phyloP scores from a whole-genome alignment of 1,140 invertebrate genomes.

The Trialeurodes vaporariorum region DNA sequence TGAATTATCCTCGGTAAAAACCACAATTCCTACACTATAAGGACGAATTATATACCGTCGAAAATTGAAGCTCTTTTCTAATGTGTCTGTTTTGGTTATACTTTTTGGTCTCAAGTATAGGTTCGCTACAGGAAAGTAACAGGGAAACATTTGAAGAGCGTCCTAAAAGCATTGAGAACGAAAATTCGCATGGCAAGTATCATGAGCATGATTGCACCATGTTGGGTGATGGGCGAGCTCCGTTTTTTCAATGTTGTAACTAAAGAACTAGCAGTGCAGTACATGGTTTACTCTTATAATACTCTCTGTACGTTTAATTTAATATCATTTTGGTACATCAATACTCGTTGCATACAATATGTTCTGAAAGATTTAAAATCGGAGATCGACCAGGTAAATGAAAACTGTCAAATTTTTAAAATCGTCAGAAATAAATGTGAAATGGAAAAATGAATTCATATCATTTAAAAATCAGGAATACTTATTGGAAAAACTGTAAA shows the following conservation, averaged over 20 bases:
- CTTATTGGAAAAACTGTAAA: no score
- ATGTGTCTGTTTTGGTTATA: no score
- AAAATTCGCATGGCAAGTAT: not conserved
- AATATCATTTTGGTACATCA: not conserved
- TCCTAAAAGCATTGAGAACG: not conserved
- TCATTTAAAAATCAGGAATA: no score
- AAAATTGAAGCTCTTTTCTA: no score
- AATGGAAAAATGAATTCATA: no score
- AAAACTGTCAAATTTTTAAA: no score
- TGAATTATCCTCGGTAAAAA: no score
- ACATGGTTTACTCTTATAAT: not conserved
- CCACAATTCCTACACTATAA: no score
- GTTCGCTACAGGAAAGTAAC: not conserved
- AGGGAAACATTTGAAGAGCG: not conserved
- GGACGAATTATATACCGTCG: no score
- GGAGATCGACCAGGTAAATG: not conserved
- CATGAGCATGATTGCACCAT: not conserved
- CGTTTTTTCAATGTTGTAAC: not conserved
- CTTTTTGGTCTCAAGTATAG: no score
- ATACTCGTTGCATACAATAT: not conserved
- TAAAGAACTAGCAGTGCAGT: not conserved
- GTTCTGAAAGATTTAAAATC: not conserved
- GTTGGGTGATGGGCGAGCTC: not conserved
- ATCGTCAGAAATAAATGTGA: no score
- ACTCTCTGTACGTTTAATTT: not conserved